Percentiles rank a stretch among this genome's conserved stretches.
Conservation (phyloP, 2,797 vertebrate genomes). For the Discoglossus pictus region DNA sequence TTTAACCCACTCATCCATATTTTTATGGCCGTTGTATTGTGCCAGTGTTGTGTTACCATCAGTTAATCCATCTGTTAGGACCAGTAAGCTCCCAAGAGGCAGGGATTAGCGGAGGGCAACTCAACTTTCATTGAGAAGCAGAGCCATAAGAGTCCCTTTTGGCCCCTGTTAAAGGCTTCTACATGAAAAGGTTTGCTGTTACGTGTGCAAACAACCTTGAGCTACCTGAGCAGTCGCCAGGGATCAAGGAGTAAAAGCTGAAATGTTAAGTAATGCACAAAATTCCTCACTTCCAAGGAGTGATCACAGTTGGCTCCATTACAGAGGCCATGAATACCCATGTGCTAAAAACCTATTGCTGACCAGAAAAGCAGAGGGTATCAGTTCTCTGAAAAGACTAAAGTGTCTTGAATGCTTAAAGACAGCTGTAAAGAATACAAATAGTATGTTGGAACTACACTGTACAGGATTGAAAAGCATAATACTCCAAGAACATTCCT, state of each 20-base stretch:
- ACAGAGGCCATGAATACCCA: neutral
- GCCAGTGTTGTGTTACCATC: slow-evolving; percentile 33
- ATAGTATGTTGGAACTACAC: too few species aligned
- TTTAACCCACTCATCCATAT: slow-evolving; percentile 23
- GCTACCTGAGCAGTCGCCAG: too few species aligned
- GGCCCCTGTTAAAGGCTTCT: neutral
- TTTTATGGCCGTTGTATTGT: slow-evolving; percentile 25
- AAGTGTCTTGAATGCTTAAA: neutral
- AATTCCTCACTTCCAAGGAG: neutral
- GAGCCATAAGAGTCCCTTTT: neutral
- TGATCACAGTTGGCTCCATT: neutral
- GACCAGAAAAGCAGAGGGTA: neutral
- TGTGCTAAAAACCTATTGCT: neutral
- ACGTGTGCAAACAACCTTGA: neutral
- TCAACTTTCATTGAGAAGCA: slow-evolving; percentile 6
- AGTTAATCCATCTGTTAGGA: slow-evolving; percentile 22
- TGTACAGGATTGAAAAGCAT: too few species aligned
- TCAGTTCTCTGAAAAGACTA: neutral
- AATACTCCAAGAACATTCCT: too few species aligned
- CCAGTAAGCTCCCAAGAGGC: slow-evolving; percentile 13
- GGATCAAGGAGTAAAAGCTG: neutral
- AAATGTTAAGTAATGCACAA: neutral
- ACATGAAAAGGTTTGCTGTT: neutral
- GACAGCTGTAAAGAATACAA: neutral
- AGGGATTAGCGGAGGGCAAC: slow-evolving; percentile 5